Conservation (phyloP, 64 coral and sea anemone genomes). For the Catalaphyllia jardinei region DNA sequence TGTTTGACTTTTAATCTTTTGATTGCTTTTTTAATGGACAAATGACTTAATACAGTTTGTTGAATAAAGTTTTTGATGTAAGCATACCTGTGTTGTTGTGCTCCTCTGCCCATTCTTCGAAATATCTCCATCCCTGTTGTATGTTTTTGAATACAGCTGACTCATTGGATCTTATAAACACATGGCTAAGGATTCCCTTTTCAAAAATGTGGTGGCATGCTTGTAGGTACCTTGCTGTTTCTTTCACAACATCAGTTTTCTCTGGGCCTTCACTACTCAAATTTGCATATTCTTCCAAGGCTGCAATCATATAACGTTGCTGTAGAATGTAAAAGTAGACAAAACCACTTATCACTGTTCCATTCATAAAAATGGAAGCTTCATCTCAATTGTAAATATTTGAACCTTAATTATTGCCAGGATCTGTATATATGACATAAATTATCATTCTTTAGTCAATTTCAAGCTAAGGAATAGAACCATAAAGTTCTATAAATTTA, state of each 20-base stretch:
- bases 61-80: neutral
- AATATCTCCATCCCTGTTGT: neutral
- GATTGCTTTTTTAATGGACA: neutral
- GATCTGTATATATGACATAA: too few relatives aligned
- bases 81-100: neutral
- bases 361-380: too few relatives aligned
- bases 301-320: neutral
- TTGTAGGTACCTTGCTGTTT: neutral
- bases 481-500: too few relatives aligned
- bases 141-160: neutral
- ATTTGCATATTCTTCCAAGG: neutral
- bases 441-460: too few relatives aligned
- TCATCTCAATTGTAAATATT: too few relatives aligned
- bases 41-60: neutral
- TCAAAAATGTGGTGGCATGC: neutral
- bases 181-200: neutral
- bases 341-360: too few relatives aligned
- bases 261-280: neutral
- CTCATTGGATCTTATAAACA: neutral
- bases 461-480: too few relatives aligned
- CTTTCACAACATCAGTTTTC: neutral
- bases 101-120: neutral
- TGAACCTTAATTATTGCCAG: too few relatives aligned
- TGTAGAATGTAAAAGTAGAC: neutral
- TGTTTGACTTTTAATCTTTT: neutral